Base-by-base conservation (phyloP, 1,140 invertebrate genomes). In the Drosophila carrolli region DNA sequence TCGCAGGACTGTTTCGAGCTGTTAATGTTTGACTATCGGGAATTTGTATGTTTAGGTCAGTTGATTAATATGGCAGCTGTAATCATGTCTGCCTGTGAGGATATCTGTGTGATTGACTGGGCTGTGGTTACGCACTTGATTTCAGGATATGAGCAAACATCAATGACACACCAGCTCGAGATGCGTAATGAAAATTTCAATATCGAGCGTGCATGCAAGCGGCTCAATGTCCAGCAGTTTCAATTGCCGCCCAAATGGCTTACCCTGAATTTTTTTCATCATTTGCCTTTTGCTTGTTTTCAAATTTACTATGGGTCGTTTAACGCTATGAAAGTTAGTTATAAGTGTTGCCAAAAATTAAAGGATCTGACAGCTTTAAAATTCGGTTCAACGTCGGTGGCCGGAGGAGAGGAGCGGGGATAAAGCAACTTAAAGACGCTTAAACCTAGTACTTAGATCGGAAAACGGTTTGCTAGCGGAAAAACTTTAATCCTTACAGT, bases 41-140 rank as follows among this genome's bases (percentile, higher is more conserved):
- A 41, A 37, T 55, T 78, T 54, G 61, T 57, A 81, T 76, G 53
- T 68, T 58, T 46, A 41, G 67, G 62, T 43, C 82, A 85, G 62
- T 86, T 78, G 78, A 86, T 85, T 85, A 81, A 86, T 81, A 86
- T 74, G 63, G 55, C 51, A 67, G 62, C 71, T 46, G 53, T 46
- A 61, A 44, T 56, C 65, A 50, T 48, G 61, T 9, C 23, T 62
- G 23, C 19, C 23, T 59, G 48, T 37, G 55, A 55, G 48, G 38
- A 48, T 60, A 27, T 23, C 23, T 32, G 13, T 60, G 32, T 16
- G 57, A 59, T 53, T 19, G 46, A 41, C 56, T 35, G 41, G 43
- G 19, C 19, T 23, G 66, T 37, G 62, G 19, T 67, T 23, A 23
- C 23, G 53, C 72, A 54, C 23, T 54, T 80, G 66, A 73, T 81